Conservation (phyloP, 2,888 invertebrate species). For the Nephrotoma appendiculata region DNA sequence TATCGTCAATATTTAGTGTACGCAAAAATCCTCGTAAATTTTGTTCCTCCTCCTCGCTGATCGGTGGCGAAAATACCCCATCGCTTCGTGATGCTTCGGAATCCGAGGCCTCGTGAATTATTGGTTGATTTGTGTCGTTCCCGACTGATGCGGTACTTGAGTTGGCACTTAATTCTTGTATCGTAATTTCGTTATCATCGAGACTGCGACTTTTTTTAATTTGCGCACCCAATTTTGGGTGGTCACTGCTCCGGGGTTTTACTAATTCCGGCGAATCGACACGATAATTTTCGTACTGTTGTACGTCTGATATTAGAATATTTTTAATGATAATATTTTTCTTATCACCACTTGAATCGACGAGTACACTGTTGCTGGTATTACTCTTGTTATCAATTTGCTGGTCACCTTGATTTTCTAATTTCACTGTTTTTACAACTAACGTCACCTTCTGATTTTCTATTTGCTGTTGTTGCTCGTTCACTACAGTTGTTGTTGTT, state of each 20-base stretch:
- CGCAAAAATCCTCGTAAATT: constrained; percentile 40
- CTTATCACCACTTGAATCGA: not conserved
- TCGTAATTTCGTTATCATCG: constrained; percentile 15
- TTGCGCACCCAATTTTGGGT: not conserved
- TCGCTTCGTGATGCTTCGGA: constrained; percentile 41
- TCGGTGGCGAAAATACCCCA: constrained; percentile 17
- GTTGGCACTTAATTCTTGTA: constrained; percentile 29
- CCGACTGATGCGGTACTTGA: constrained; percentile 20
- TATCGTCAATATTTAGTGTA: constrained; percentile 38
- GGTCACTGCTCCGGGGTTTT: not conserved
- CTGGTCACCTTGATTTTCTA: not conserved
- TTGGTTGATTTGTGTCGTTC: constrained; percentile 34
- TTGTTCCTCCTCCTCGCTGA: constrained; percentile 42
- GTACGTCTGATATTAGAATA: not conserved
- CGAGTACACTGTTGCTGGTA: not conserved
- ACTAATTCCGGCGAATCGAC: constrained; percentile 14
- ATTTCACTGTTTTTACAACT: constrained; percentile 1
- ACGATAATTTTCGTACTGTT: constrained; percentile 8
- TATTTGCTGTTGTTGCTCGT: not conserved
- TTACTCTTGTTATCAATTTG: not conserved
- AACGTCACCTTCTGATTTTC: not conserved
- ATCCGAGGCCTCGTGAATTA: constrained; percentile 49
- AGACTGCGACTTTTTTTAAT: constrained; percentile 13
- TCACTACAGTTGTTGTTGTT: not conserved
- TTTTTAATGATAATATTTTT: not conserved